Evolutionary conservation across 2,113 vertebrate genomes (phyloP), one percentile per base, ranked within the genome.

Genomic region (Thalassarche chlororhynchos): DNA sequence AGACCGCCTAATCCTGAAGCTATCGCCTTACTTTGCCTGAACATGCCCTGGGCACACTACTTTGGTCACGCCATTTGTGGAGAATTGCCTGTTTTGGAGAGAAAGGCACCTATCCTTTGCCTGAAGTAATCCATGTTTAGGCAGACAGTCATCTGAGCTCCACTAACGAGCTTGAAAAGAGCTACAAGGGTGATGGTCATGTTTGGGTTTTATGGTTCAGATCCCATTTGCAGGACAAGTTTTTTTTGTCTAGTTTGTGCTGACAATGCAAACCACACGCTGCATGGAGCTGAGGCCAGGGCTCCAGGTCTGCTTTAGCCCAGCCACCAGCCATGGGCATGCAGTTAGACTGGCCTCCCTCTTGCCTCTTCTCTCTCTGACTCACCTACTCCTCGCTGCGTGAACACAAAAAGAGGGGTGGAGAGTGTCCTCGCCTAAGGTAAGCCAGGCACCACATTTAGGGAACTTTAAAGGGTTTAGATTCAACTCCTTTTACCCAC

Each of bases 191-290:
- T 74, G 14, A 12, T 40, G 12, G 17, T 46, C 26, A 8, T 42
- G 29, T 8, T 7, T 44, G 36, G 17, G 17, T 75, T 95, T 89
- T 47, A 47, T 15, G 20, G 25, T 17, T 78, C 19, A 65, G 29
- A 38, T 54, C 23, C 14, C 4, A 0, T 55, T 86, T 80, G 51
- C 17, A 36, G 57, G 42, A 34, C 8, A 42, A 58, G 10, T 25
- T 55, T 46, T 57, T 7, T 60, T 81, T 49, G 18, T 26, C 19
- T 55, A 10, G 6, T 49, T 46, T 49, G 60, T 36, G 40, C 60
- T 55, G 25, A 17, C 29, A n/a, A 3, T 21, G 19, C 51, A 66
- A 71, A 44, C 5, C 8, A 5, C 15, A 12, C 0, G 46, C 71
- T 11, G 5, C 72, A 36, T 51, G 19, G 38, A 77, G 52, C n/a